phyloP scores from a whole-genome alignment of 2,113 vertebrate genomes.

The Tapirus terrestris region DNA sequence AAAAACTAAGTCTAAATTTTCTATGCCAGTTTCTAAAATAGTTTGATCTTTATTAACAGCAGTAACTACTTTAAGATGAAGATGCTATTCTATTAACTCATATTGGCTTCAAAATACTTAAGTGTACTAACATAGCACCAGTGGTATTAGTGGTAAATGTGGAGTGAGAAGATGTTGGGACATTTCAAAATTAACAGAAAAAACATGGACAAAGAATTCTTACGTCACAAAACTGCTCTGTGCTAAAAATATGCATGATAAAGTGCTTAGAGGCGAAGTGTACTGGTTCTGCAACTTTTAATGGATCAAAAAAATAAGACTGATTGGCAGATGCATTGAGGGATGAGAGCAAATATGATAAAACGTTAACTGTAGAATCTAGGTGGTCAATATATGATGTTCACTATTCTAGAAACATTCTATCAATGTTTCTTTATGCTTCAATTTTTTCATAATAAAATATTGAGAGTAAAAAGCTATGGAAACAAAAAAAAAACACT shows the following conservation, averaged over 20 bases:
- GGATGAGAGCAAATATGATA: not conserved
- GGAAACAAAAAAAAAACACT: not conserved
- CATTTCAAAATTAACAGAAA: not conserved
- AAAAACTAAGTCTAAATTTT: not conserved
- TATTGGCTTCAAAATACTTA: not conserved
- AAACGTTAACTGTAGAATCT: not conserved
- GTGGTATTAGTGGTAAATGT: not conserved
- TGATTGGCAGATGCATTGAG: not conserved
- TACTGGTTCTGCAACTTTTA: not conserved
- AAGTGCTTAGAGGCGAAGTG: not conserved
- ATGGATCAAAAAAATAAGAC: not conserved
- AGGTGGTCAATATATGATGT: not conserved
- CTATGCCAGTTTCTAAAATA: not conserved
- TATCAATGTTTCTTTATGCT: not conserved
- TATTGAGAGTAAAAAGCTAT: not conserved
- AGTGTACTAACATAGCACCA: not conserved
- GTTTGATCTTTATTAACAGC: not conserved
- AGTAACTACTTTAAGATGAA: not conserved
- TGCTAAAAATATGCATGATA: not conserved
- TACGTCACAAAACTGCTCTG: not conserved
- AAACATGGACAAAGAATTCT: not conserved
- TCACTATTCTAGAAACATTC: not conserved
- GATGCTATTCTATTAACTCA: not conserved
- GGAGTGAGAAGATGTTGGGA: not conserved
- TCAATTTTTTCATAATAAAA: not conserved